Evolutionary conservation across 2,888 invertebrate genomes (phyloP), one percentile per base, ranked within the genome.

Genomic region (Melieria crassipennis): DNA sequence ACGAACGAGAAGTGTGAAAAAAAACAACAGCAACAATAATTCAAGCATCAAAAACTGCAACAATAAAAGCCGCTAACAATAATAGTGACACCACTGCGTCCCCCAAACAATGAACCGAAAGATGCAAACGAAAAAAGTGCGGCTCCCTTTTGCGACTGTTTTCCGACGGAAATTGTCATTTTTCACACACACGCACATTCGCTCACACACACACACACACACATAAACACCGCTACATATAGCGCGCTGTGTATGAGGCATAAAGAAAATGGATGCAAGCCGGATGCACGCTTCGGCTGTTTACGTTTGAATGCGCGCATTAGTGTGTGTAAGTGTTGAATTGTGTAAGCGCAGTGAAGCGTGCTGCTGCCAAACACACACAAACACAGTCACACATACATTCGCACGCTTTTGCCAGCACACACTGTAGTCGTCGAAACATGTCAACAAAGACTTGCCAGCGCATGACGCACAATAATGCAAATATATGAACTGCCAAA

Each of bases 281-380:
- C 69, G 69, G 69, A 69, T 69, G 69, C 62, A 62, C 62, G 56
- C 47, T 62, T 56, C 62, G 62, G 30, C 30, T 16, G 69, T 69
- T 69, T 52, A 69, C 56, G 42, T 69, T 47, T 69, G 42, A 69
- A 69, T 62, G 67, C 47, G 64, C 68, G 69, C 65, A 72, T 72
- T 72, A 69, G 68, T 61, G 69, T 65, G 72, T 69, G 65, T 65
- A 64, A 69, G 69, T 69, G 69, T 69, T 64, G 72, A 9, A 72
- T 72, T 72, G 73, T 73, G 64, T 67, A 63, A 42, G 67, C 47
- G 73, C 73, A 73, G 60, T 67, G 73, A 73, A 70, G 73, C 66
- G 67, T 70, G 30, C 30, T 30, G 30, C 30, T 30, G 30, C 30
- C 30, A 30, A 30, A 30, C 30, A 30, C 30, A 30, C 30, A 30